Base-by-base conservation (phyloP, 2,797 vertebrate species). In the Lithobates pipiens region DNA sequence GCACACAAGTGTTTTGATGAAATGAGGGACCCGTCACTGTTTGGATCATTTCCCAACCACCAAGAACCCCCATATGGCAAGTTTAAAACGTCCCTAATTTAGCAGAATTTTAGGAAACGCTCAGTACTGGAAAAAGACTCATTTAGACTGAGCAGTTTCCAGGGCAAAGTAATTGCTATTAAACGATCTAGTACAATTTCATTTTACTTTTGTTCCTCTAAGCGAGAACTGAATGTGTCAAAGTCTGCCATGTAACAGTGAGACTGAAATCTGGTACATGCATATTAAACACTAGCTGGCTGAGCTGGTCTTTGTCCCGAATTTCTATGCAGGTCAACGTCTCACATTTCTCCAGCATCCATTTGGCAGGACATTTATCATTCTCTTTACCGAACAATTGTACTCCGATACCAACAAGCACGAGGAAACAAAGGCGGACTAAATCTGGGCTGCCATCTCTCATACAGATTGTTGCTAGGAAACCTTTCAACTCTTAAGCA, bases 331-430 rank as follows among this genome's bases (percentile, higher is more conserved):
- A 92, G 32, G 85, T 75, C 88, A 91, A 89, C 90, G 92, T 92
- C 92, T 90, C 88, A 91, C 87, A 93, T 85, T 88, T 89, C 92
- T 91, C 90, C 92, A 84, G 90, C 89, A 91, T 94, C 92, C 92
- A 93, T 94, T 90, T 87, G 92, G 89, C 88, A 90, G 89, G 91
- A 92, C 93, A 94, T 94, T 94, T 93, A 95, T 93, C 93, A 96
- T 93, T 93, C 92, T 92, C 63, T 92, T 81, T 89, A 88, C 91
- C 79, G 84, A 93, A 95, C 94, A 95, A 95, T 94, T 93, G 90
- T 91, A 90, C 90, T 85, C 89, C 89, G 93, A 95, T 92, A 94
- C 90, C 91, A 93, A 92, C 92, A 78, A 90, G 92, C 89, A 91
- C 89, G 83, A 88, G 85, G 85, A 88, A 71, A 91, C 95, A 94